Evolutionary conservation across 2,113 vertebrate genomes (phyloP), one percentile per base, ranked within the genome.

Genomic region (Montifringilla adamsi): DNA sequence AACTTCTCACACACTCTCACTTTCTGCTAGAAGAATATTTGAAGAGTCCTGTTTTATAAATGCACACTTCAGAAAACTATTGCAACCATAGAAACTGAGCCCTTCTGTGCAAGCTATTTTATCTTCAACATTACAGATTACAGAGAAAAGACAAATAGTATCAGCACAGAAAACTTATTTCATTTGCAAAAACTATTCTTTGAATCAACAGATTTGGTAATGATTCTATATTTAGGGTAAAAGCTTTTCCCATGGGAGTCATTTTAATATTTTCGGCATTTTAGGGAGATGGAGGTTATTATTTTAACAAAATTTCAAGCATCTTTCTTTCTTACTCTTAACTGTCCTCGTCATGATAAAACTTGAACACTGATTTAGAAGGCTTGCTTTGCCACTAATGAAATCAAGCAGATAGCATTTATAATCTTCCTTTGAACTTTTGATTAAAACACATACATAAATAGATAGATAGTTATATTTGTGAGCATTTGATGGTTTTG

Each of bases 391-490:
- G 86, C 73, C 47, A 92, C 76, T 96, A 97, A 91, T 93, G 66
- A 97, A 97, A 89, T 94, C 91, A 92, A 88, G 59, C 66, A 94
- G 59, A 94, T 60, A 68, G 53, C 86, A 81, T 88, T 97, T 91
- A 95, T 94, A 91, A 96, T 91, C 64, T 93, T 84, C 72, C 82
- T 97, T 97, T 97, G 95, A 97, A 97, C 67, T 96, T 60, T 46
- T 96, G 72, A 87, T 88, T 95, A 95, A 97, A 93, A 96, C 58
- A 90, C 46, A 77, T 62, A 66, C 28, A 80, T 73, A 89, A 73
- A 91, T 72, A 83, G 67, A 82, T 89, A 85, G 72, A 35, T 89
- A 94, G 96, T 95, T 88, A 43, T 95, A 94, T 46, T 55, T 49
- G 53, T 68, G 46, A 92, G n/a, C 14, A 74, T 93, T 88, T 96